Evolutionary conservation across 2,888 invertebrate genomes (phyloP).

Genomic region (Chrysolina haemoptera): DNA sequence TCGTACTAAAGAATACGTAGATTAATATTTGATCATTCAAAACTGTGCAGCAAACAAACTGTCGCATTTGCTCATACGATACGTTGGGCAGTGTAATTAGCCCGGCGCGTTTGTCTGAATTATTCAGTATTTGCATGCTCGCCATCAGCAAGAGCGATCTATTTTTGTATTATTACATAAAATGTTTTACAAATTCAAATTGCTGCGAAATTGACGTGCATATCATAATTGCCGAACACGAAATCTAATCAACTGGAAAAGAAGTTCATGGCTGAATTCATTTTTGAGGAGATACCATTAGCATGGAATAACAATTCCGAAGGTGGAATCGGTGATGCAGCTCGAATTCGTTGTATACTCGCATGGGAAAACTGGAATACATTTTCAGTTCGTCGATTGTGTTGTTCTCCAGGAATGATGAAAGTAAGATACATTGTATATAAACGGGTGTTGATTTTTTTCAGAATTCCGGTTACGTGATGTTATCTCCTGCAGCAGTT

Average conservation of each 20-base stretch:
- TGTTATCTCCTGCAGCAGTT: no score
- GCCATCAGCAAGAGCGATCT: slow-evolving; percentile 34
- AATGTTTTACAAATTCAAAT: slow-evolving; percentile 46
- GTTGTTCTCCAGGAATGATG: no score
- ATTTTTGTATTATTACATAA: slow-evolving; percentile 42
- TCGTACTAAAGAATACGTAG: no score
- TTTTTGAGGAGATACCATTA: not conserved
- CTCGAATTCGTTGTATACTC: not conserved
- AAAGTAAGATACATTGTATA: no score
- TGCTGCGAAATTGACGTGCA: slow-evolving; percentile 40
- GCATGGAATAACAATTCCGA: not conserved
- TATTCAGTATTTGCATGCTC: slow-evolving; percentile 44
- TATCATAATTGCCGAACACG: slow-evolving; percentile 35
- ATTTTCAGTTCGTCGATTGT: no score
- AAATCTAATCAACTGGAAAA: slow-evolving; percentile 15
- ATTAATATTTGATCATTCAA: no score
- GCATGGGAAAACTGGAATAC: no score
- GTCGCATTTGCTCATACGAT: not conserved
- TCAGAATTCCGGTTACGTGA: no score
- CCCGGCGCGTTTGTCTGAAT: slow-evolving; percentile 4
- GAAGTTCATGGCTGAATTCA: slow-evolving; percentile 37
- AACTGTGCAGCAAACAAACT: not conserved
- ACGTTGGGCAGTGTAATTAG: slow-evolving; percentile 5
- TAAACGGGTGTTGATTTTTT: no score
- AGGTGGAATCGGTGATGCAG: not conserved